These are phyloP conservation scores for Acleris emargana DNA, from an alignment of 2,888 invertebrate genomes.

Conservation along the genomic window DNA sequence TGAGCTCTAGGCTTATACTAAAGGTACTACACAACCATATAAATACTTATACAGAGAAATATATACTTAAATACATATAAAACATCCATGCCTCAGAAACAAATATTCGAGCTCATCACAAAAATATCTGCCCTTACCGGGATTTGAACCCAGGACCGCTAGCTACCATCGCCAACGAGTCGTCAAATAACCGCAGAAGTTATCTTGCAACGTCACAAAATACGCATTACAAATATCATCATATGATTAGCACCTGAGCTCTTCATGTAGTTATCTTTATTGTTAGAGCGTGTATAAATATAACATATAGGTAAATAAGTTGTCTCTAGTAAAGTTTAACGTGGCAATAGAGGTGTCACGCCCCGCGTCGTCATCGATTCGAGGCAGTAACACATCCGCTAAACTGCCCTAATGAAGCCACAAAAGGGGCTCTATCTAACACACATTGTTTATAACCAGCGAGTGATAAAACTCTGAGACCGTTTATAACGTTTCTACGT, in stretches of 20 bases:
- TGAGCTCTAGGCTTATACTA: no score
- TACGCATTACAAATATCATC: slow-evolving; percentile 24
- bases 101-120: no score
- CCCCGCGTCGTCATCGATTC: slow-evolving; percentile 3
- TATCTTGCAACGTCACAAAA: slow-evolving; percentile 30
- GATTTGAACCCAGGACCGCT: no score
- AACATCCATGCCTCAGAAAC: no score
- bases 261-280: slow-evolving; percentile 8
- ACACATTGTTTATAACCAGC: slow-evolving; percentile 2
- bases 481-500: neutral
- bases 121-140: no score
- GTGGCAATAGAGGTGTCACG: slow-evolving; percentile 13
- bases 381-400: slow-evolving; percentile 9
- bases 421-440: slow-evolving; percentile 11
- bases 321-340: slow-evolving; percentile 6
- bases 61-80: no score
- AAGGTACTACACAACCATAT: no score
- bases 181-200: neutral
- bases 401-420: slow-evolving; percentile 27
- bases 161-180: no score
- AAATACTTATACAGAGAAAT: no score
- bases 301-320: neutral
- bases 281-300: slow-evolving; percentile 7
- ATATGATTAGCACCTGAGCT: slow-evolving; percentile 25
- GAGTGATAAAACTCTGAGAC: neutral